Percentiles rank a stretch among this genome's conserved stretches.
Conservation (phyloP, 2,113 vertebrate genomes). For the Mobula birostris region DNA sequence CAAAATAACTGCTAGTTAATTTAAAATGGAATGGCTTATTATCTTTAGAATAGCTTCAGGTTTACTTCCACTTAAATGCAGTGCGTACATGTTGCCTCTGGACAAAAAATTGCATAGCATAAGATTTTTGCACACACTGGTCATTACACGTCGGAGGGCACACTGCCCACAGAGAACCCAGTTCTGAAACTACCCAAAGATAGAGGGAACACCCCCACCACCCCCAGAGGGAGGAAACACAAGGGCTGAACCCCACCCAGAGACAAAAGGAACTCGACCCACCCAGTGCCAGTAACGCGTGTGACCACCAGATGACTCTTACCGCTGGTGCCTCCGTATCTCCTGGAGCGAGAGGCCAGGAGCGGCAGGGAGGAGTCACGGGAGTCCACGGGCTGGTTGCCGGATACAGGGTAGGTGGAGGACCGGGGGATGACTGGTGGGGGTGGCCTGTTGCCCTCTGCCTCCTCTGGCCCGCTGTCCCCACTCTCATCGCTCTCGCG, state of each 20-base stretch:
- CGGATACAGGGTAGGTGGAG: constrained; percentile 78
- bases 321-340: constrained; percentile 69
- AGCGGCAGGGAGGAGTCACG: constrained; percentile 58
- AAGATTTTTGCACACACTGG: too few relatives aligned
- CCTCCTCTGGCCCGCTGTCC: constrained; percentile 77
- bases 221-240: not conserved
- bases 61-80: too few relatives aligned
- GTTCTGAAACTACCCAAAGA: too few relatives aligned
- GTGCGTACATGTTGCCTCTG: too few relatives aligned
- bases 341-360: constrained; percentile 63
- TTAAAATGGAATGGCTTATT: too few relatives aligned
- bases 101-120: too few relatives aligned
- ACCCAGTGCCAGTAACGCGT: too few relatives aligned
- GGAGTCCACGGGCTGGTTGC: constrained; percentile 39
- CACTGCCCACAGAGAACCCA: too few relatives aligned
- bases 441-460: constrained; percentile 50
- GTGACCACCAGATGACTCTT: not conserved
- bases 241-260: not conserved
- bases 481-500: constrained; percentile 90
- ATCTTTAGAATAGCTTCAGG: too few relatives aligned
- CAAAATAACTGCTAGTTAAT: too few relatives aligned
- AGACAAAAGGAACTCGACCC: not conserved
- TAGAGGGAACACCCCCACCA: too few relatives aligned
- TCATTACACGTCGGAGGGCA: too few relatives aligned
- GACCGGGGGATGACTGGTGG: constrained; percentile 67